Evolutionary conservation across 2,797 vertebrate species (phyloP).

Genomic region (Mionectes olivaceus): DNA sequence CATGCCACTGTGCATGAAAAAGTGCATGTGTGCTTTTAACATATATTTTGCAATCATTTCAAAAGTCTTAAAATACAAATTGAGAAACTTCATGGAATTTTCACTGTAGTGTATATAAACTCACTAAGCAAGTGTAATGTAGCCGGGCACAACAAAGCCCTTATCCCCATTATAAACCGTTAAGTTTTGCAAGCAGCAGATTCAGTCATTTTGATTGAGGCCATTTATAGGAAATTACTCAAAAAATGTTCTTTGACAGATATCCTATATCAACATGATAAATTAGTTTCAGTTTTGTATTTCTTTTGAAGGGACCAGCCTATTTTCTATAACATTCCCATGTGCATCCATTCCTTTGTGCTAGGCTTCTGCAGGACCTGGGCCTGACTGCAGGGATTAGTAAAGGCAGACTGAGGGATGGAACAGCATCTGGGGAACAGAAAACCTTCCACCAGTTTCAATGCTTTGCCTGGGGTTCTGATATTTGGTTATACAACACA

Average conservation of each 20-base stretch:
- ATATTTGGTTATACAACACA: neutral
- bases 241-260: neutral
- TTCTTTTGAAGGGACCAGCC: neutral
- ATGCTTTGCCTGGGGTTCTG: neutral
- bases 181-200: neutral
- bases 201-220: neutral
- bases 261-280: neutral
- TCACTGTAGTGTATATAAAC: neutral
- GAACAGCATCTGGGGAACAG: neutral
- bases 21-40: neutral
- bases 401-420: neutral
- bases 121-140: neutral
- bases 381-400: neutral
- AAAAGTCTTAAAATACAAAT: neutral
- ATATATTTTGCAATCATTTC: neutral
- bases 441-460: neutral
- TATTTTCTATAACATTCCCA: neutral
- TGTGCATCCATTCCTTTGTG: neutral
- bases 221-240: neutral
- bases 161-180: neutral
- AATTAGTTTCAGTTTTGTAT: neutral
- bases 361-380: neutral
- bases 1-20: neutral
- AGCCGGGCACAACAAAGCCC: neutral
- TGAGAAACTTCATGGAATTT: neutral